A percentile compares a stretch with the other conserved stretches of the same genome.
These are phyloP conservation scores for Pterocles gutturalis DNA, from an alignment of 2,113 vertebrate species.

Conservation along the genomic window DNA sequence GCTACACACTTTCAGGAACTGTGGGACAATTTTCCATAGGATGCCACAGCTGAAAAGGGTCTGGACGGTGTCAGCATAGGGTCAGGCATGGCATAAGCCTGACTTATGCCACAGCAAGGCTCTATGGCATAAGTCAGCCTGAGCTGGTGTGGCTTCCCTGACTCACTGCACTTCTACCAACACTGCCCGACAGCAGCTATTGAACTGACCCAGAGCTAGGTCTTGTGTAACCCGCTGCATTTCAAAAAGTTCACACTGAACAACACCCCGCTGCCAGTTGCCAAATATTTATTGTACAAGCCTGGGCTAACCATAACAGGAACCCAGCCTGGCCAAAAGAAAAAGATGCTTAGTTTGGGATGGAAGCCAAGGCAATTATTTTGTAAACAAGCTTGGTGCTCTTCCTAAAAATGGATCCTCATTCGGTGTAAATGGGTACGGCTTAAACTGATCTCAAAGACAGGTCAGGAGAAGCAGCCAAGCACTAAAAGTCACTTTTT, in stretches of 20 bases:
- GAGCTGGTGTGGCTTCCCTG: not conserved
- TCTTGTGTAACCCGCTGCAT: conserved; percentile 19
- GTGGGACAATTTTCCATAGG: not conserved
- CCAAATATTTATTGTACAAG: conserved; percentile 39
- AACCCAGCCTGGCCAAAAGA: not conserved
- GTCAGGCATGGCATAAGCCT: not conserved
- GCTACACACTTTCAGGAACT: not conserved
- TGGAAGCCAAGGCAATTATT: conserved; percentile 6
- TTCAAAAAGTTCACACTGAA: not conserved
- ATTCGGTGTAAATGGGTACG: not conserved
- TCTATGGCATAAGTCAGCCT: not conserved
- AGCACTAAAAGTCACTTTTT: not conserved
- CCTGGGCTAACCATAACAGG: conserved; percentile 31
- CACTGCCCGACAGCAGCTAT: not conserved
- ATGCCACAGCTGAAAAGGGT: not conserved
- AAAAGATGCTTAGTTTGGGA: not conserved
- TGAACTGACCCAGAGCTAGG: not conserved
- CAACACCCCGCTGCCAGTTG: not conserved
- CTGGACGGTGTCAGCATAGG: not conserved
- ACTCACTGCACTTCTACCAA: not conserved
- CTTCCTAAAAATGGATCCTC: not conserved
- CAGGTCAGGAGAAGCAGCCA: not conserved
- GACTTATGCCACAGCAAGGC: not conserved
- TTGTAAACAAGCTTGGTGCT: not conserved
- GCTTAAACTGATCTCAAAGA: not conserved